phyloP scores from a whole-genome alignment of 2,888 invertebrate genomes.

The Lottia scabra region DNA sequence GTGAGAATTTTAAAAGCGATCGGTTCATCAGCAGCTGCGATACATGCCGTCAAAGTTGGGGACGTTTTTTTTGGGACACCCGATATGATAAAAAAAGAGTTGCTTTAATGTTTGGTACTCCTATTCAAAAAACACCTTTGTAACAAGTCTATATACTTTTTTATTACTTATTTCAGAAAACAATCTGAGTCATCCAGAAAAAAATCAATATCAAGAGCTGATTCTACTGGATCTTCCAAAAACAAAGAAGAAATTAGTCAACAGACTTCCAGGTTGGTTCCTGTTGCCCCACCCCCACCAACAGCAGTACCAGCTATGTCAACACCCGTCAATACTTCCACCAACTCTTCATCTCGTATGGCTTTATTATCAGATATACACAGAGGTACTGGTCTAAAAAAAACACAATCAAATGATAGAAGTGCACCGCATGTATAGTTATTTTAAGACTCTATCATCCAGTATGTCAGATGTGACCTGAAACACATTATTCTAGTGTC shows the following conservation, averaged over 20 bases:
- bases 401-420: conserved; percentile 51
- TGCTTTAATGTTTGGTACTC: too few species aligned
- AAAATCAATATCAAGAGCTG: not conserved
- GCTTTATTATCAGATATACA: conserved; percentile 52
- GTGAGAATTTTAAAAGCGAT: too few species aligned
- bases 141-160: too few species aligned
- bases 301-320: conserved; percentile 22
- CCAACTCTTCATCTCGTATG: conserved; percentile 30
- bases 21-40: too few species aligned
- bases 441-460: too few species aligned
- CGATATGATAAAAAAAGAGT: too few species aligned
- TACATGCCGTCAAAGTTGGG: too few species aligned
- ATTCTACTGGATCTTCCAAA: not conserved
- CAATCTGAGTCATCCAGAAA: not conserved
- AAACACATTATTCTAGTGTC: too few species aligned
- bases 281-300: conserved; percentile 26
- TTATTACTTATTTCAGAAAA: too few species aligned
- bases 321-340: conserved; percentile 16
- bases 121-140: too few species aligned
- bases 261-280: conserved; percentile 24
- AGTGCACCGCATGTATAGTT: conserved; percentile 46
- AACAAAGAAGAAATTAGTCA: not conserved
- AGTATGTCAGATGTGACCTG: too few species aligned
- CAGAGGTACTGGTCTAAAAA: conserved; percentile 46
- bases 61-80: too few species aligned